Conservation (phyloP, 2,888 invertebrate species). For the Dynastes hyllus region DNA sequence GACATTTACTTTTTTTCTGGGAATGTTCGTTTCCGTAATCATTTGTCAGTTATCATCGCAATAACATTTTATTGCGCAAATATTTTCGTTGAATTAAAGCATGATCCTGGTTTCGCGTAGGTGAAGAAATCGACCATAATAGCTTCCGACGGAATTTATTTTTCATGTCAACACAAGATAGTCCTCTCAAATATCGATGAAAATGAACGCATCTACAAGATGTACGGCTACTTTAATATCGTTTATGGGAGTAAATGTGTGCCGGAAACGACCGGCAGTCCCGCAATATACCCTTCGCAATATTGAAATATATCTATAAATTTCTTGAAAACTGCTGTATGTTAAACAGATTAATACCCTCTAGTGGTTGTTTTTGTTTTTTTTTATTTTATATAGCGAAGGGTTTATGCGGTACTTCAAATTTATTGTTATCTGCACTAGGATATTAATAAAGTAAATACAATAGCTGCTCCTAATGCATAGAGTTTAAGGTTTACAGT, state of each 20-base stretch:
- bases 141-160: conserved; percentile 36
- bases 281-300: conserved; percentile 49
- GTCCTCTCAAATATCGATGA: conserved; percentile 48
- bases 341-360: conserved; percentile 32
- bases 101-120: background rate
- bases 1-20: too few species aligned
- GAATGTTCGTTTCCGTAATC: too few species aligned
- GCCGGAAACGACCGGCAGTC: conserved; percentile 37
- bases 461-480: too few species aligned
- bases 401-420: too few species aligned
- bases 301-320: conserved; percentile 52
- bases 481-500: too few species aligned
- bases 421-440: too few species aligned
- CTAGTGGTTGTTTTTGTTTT: background rate
- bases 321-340: conserved; percentile 29
- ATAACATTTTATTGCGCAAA: conserved; percentile 7
- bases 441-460: too few species aligned
- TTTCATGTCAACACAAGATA: conserved; percentile 48
- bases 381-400: background rate
- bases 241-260: conserved; percentile 54
- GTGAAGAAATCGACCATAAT: conserved; percentile 11
- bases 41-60: too few species aligned
- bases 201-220: conserved; percentile 51
- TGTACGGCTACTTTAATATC: conserved; percentile 55
- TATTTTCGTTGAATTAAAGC: conserved; percentile 34